Evolutionary conservation across 1,140 invertebrate species (phyloP).

Genomic region (Bombus difficillimus): DNA sequence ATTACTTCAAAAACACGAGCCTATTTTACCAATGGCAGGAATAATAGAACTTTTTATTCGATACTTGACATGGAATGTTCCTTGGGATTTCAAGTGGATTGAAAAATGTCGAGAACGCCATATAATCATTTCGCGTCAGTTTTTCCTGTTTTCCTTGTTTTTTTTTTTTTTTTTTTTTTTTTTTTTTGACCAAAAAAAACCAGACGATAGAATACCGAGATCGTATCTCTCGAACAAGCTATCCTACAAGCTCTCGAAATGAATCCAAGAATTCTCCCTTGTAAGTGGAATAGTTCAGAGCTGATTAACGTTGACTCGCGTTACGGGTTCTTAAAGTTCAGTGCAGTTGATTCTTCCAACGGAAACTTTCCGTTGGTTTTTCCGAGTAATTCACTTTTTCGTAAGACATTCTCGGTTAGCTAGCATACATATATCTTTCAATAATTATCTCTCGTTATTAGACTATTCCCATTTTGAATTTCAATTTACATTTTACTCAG

Average conservation of each 20-base stretch:
- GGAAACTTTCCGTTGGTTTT: too few relatives aligned
- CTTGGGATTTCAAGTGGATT: background rate
- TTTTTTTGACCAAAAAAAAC: too few relatives aligned
- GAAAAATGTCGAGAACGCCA: background rate
- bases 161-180: too few relatives aligned
- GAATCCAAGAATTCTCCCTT: background rate
- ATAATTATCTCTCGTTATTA: background rate
- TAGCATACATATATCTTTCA: background rate
- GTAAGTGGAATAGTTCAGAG: background rate
- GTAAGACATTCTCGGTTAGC: background rate
- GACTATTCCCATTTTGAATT: background rate
- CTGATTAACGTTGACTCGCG: constrained; percentile 5
- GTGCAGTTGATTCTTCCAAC: background rate
- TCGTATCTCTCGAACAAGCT: background rate
- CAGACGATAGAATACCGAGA: background rate
- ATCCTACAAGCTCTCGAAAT: constrained; percentile 18
- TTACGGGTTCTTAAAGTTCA: background rate
- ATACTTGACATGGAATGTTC: background rate
- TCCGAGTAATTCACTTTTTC: background rate
- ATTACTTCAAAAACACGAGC: background rate
- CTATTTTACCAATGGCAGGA: background rate
- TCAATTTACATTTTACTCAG: background rate
- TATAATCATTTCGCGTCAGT: background rate
- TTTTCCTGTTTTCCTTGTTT: background rate
- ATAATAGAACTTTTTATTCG: background rate